Evolutionary conservation across 2,113 vertebrate genomes (phyloP).

Genomic region (Columbina picui): DNA sequence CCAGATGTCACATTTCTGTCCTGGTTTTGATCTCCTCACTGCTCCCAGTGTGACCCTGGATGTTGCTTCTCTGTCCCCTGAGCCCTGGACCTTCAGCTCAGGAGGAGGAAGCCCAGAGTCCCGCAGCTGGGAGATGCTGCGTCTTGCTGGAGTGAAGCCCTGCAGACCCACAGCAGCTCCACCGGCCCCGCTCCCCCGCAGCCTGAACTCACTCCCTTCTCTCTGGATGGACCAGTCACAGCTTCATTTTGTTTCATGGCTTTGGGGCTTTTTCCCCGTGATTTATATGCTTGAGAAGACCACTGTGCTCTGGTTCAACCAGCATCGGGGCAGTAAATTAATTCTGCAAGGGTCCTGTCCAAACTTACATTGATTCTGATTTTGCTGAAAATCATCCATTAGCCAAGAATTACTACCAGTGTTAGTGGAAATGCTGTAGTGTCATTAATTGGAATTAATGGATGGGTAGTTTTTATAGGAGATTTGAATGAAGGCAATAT

Average conservation of each 20-base stretch:
- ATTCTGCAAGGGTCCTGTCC: constrained; percentile 67
- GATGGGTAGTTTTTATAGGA: constrained; percentile 80
- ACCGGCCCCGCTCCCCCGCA: neutral
- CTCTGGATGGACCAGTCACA: neutral
- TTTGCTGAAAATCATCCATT: constrained; percentile 77
- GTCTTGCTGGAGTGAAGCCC: neutral
- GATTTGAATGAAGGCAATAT: constrained; percentile 77
- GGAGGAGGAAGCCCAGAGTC: neutral
- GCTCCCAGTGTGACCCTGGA: neutral
- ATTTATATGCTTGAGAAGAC: constrained; percentile 39
- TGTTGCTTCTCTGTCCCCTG: neutral
- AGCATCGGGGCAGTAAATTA: constrained; percentile 54
- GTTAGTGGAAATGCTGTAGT: constrained; percentile 74
- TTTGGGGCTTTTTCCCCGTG: neutral
- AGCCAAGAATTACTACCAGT: constrained; percentile 76
- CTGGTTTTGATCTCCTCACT: neutral
- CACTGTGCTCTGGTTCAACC: constrained; percentile 26
- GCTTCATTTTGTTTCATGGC: neutral
- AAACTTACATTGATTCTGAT: constrained; percentile 75
- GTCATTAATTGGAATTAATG: constrained; percentile 81
- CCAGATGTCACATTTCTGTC: neutral
- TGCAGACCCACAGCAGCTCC: neutral
- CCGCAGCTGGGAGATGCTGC: neutral
- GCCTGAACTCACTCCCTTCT: neutral
- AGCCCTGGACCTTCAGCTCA: neutral